Evolutionary conservation across 1,140 invertebrate species (phyloP).

Genomic region (Drosophila kanapiae): DNA sequence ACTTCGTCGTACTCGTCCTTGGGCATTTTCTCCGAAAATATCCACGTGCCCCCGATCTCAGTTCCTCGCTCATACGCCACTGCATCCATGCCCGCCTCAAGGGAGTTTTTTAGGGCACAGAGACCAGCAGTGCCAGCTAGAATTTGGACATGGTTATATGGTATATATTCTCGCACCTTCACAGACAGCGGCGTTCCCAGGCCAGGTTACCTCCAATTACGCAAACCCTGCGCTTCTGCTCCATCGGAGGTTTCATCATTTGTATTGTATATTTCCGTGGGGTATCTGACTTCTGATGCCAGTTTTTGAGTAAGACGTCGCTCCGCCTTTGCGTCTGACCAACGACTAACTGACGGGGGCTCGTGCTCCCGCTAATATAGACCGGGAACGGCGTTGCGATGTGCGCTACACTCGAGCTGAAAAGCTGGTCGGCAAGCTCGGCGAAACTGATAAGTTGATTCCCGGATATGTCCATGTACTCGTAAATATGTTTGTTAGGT

Average conservation of each 20-base stretch:
- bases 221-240: conserved; percentile 70
- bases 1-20: conserved; percentile 91
- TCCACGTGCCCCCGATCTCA: conserved; percentile 94
- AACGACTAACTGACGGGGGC: conserved; percentile 39
- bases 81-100: conserved; percentile 87
- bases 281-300: too few species aligned
- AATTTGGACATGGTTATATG: conserved; percentile 10
- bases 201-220: conserved; percentile 88
- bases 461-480: background rate
- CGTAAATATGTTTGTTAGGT: background rate
- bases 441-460: conserved; percentile 5
- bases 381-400: conserved; percentile 13
- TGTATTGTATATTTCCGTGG: background rate
- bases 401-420: conserved; percentile 22
- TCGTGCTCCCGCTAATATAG: conserved; percentile 41
- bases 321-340: conserved; percentile 18
- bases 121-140: conserved; percentile 91
- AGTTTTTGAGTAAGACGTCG: conserved; percentile 15
- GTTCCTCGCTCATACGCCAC: conserved; percentile 90
- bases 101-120: conserved; percentile 88
- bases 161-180: background rate
- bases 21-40: conserved; percentile 91
- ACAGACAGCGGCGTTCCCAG: background rate
- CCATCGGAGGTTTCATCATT: conserved; percentile 53
- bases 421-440: background rate